Percentiles rank a stretch among this genome's conserved stretches.
Evolutionary conservation across 2,797 vertebrate genomes (phyloP).

Genomic region (Momotus momota): DNA sequence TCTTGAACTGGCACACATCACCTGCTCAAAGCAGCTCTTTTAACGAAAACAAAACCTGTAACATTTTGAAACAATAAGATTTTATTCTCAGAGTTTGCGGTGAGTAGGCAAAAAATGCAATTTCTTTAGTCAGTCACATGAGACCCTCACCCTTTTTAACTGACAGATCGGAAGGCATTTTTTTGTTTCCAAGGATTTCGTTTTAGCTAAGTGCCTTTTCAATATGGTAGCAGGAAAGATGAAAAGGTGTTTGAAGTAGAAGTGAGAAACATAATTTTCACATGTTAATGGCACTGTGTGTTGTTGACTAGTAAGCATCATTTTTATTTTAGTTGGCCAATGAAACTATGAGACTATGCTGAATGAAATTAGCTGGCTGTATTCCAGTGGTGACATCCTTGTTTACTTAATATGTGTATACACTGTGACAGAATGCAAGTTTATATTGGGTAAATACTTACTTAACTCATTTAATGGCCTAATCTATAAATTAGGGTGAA

Average conservation of each 20-base stretch:
- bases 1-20: background rate
- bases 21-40: background rate
- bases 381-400: background rate
- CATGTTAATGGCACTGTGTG: background rate
- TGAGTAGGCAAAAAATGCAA: background rate
- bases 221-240: background rate
- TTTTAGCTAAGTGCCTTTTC: background rate
- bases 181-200: background rate
- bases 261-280: background rate
- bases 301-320: background rate
- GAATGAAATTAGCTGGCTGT: background rate
- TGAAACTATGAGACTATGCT: background rate
- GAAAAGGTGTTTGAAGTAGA: background rate
- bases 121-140: background rate
- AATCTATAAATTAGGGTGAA: background rate
- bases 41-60: background rate
- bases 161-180: background rate
- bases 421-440: background rate
- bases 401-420: background rate
- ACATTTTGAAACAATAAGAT: background rate
- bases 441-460: slow-evolving; percentile 4
- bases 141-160: background rate
- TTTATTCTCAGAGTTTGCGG: background rate
- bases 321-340: background rate
- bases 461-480: background rate